A percentile compares a stretch with the other conserved stretches of the same genome.
These are phyloP conservation scores for Xestoiulus laeticollis DNA, from an alignment of 2,888 invertebrate species.

Conservation along the genomic window DNA sequence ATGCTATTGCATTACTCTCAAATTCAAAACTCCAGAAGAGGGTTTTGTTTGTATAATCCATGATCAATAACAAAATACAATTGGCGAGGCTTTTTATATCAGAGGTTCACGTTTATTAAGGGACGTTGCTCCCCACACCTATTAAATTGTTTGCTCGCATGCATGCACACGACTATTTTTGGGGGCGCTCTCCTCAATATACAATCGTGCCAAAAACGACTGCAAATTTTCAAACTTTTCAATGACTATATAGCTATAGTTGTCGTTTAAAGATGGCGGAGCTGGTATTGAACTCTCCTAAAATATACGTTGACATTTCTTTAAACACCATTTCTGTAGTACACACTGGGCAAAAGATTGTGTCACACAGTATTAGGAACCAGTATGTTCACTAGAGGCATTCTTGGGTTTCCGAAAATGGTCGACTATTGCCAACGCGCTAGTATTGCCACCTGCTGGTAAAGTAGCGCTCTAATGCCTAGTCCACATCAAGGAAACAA, in stretches of 20 bases:
- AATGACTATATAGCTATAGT: background rate
- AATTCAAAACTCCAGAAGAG: slow-evolving; percentile 45
- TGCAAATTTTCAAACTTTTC: background rate
- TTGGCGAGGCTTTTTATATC: slow-evolving; percentile 34
- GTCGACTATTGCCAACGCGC: too few species aligned
- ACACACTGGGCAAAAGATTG: background rate
- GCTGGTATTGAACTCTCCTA: background rate
- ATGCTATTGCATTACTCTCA: slow-evolving; percentile 44
- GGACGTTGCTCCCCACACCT: slow-evolving; percentile 37
- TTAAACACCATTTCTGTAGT: background rate
- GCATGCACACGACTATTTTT: background rate
- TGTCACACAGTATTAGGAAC: too few species aligned
- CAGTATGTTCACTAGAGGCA: too few species aligned
- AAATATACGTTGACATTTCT: too few species aligned
- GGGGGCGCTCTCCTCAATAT: background rate
- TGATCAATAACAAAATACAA: slow-evolving; percentile 46
- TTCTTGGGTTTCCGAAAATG: too few species aligned
- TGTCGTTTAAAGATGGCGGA: too few species aligned
- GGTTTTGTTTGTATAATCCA: slow-evolving; percentile 46
- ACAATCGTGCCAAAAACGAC: background rate
- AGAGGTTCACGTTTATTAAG: slow-evolving; percentile 33
- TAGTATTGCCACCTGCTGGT: too few species aligned
- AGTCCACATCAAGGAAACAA: too few species aligned
- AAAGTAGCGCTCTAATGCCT: too few species aligned
- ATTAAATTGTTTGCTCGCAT: slow-evolving; percentile 34